These are phyloP conservation scores for Plagodis pulveraria DNA, from an alignment of 2,888 invertebrate genomes.

Conservation along the genomic window DNA sequence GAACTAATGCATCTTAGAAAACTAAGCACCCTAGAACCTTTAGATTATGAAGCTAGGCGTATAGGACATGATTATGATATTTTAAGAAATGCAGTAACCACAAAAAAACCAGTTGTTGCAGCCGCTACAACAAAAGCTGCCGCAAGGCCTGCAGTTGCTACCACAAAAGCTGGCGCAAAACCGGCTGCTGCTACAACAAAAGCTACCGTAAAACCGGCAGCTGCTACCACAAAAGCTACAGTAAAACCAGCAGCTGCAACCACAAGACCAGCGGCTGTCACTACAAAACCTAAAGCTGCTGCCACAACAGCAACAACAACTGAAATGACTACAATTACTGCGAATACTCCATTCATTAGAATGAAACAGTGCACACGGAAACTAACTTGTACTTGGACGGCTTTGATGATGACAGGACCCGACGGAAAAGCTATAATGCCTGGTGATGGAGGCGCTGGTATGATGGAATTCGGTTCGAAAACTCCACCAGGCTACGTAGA, in stretches of 20 bases:
- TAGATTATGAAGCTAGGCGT: constrained; percentile 50
- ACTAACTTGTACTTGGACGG: constrained; percentile 77
- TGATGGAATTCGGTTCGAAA: constrained; percentile 52
- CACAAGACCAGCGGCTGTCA: background rate
- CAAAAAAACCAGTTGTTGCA: constrained; percentile 9
- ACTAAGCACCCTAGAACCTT: constrained; percentile 46
- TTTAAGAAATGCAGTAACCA: constrained; percentile 17
- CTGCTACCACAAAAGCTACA: constrained; percentile 9
- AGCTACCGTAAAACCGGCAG: constrained; percentile 10
- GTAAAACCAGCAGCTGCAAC: constrained; percentile 12
- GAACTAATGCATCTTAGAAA: constrained; percentile 74
- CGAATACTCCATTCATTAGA: constrained; percentile 61
- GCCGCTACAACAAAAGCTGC: constrained; percentile 5
- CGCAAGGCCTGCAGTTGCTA: background rate
- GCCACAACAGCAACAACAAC: constrained; percentile 14
- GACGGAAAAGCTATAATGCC: constrained; percentile 46
- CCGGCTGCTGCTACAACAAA: background rate
- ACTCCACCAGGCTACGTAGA: constrained; percentile 75
- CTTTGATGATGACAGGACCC: constrained; percentile 48
- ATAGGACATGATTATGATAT: constrained; percentile 26
- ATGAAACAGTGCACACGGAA: constrained; percentile 71
- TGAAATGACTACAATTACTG: constrained; percentile 46
- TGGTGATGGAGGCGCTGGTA: constrained; percentile 35
- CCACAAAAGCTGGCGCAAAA: background rate
- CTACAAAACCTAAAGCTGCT: background rate